Percentiles rank a stretch among this genome's conserved stretches.
Conservation (phyloP, 1,140 invertebrate genomes). For the Pachypsylla venusta region DNA sequence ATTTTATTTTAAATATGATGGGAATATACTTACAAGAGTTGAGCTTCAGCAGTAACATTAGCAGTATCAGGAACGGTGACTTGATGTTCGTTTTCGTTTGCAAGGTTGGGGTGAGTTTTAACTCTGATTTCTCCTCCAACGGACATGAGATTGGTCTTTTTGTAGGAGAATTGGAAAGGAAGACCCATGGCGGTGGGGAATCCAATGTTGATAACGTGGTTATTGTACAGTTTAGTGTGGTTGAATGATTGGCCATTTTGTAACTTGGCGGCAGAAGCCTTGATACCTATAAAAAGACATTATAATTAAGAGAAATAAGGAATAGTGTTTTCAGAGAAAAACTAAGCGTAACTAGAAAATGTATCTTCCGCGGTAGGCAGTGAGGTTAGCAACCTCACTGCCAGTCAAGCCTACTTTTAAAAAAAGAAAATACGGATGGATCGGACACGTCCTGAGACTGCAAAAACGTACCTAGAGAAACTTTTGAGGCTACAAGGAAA, state of each 20-base stretch:
- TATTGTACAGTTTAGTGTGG: conserved; percentile 38
- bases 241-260: conserved; percentile 35
- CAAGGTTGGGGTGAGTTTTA: conserved; percentile 29
- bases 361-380: too few species aligned
- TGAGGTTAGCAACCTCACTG: too few species aligned
- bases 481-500: too few species aligned
- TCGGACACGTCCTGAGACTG: too few species aligned
- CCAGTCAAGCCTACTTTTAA: too few species aligned
- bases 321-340: too few species aligned
- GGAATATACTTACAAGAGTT: conserved; percentile 27
- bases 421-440: too few species aligned
- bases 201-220: conserved; percentile 37
- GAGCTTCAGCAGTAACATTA: conserved; percentile 32
- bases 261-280: conserved; percentile 27
- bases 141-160: conserved; percentile 34
- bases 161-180: conserved; percentile 43
- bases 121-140: conserved; percentile 33
- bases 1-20: too few species aligned
- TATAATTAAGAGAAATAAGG: too few species aligned
- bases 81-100: conserved; percentile 19
- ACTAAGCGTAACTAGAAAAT: too few species aligned
- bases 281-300: conserved; percentile 26
- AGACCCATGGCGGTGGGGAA: conserved; percentile 50
- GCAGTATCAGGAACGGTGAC: conserved; percentile 27
- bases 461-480: too few species aligned